Conservation (phyloP, 2,888 invertebrate species). For the Salticus scenicus region DNA sequence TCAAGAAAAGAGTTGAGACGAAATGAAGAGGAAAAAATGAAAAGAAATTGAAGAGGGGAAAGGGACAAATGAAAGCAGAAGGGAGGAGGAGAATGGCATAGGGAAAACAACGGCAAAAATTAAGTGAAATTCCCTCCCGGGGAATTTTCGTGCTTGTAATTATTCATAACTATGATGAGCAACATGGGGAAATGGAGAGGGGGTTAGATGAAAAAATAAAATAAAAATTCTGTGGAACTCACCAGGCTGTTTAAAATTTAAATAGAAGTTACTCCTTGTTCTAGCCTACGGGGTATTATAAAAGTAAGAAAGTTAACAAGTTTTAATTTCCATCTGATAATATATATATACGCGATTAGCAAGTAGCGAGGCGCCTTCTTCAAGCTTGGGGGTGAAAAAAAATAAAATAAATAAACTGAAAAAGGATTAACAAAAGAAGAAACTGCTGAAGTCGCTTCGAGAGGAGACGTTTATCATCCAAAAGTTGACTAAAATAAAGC, state of each 20-base stretch:
- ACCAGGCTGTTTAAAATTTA: slow-evolving; percentile 66
- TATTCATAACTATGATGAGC: slow-evolving; percentile 54
- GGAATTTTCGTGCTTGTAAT: slow-evolving; percentile 53
- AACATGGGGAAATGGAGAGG: slow-evolving; percentile 35
- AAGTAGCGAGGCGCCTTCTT: neutral
- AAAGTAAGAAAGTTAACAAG: slow-evolving; percentile 61
- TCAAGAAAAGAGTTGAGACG: slow-evolving; percentile 50
- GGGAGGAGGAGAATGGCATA: neutral
- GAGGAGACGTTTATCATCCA: slow-evolving; percentile 14
- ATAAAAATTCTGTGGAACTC: slow-evolving; percentile 17
- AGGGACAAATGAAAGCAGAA: neutral
- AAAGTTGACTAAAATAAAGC: neutral
- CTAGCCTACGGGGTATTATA: slow-evolving; percentile 43
- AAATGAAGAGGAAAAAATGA: slow-evolving; percentile 45
- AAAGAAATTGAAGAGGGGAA: slow-evolving; percentile 6
- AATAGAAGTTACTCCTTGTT: slow-evolving; percentile 27
- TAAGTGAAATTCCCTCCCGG: slow-evolving; percentile 43
- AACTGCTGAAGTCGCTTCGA: slow-evolving; percentile 39
- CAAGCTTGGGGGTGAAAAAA: neutral
- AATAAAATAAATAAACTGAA: neutral
- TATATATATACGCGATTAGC: slow-evolving; percentile 42
- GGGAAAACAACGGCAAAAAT: slow-evolving; percentile 38
- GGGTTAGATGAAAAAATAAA: slow-evolving; percentile 1
- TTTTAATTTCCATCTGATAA: slow-evolving; percentile 68
- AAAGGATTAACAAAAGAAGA: slow-evolving; percentile 40